These are phyloP conservation scores for Mirza zaza DNA, from an alignment of 2,113 vertebrate species.

Conservation along the genomic window DNA sequence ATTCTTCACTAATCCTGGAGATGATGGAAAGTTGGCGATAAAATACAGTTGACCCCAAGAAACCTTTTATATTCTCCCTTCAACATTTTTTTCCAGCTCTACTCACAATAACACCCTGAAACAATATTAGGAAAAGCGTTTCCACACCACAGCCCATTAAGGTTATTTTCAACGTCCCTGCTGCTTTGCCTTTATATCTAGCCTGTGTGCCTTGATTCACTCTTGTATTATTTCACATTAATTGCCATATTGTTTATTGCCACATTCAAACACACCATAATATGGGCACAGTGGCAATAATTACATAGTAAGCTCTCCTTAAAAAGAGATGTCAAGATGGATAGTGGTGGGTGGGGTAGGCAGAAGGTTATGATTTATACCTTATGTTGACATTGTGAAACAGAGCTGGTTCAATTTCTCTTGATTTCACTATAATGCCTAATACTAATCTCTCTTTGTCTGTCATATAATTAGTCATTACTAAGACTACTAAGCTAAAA, in stretches of 20 bases:
- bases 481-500: conserved; percentile 60
- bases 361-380: conserved; percentile 70
- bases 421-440: conserved; percentile 70
- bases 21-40: conserved; percentile 54
- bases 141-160: conserved; percentile 41
- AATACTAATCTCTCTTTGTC: conserved; percentile 36
- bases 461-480: conserved; percentile 71
- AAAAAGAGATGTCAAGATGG: conserved; percentile 73
- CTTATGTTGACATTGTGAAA: conserved; percentile 63
- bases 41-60: conserved; percentile 59
- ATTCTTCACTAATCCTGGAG: conserved; percentile 26
- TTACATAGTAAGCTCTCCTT: conserved; percentile 75
- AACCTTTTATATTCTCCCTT: conserved; percentile 15
- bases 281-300: conserved; percentile 74
- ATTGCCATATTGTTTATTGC: conserved; percentile 74
- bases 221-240: conserved; percentile 59
- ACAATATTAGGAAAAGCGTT: conserved; percentile 33
- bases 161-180: conserved; percentile 56
- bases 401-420: conserved; percentile 65
- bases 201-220: conserved; percentile 64
- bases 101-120: conserved; percentile 32
- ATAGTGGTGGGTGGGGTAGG: conserved; percentile 53
- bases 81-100: neutral
- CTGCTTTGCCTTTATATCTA: conserved; percentile 52
- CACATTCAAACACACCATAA: conserved; percentile 63